Conservation (phyloP, 2,113 vertebrate species). For the Tor tambroides region DNA sequence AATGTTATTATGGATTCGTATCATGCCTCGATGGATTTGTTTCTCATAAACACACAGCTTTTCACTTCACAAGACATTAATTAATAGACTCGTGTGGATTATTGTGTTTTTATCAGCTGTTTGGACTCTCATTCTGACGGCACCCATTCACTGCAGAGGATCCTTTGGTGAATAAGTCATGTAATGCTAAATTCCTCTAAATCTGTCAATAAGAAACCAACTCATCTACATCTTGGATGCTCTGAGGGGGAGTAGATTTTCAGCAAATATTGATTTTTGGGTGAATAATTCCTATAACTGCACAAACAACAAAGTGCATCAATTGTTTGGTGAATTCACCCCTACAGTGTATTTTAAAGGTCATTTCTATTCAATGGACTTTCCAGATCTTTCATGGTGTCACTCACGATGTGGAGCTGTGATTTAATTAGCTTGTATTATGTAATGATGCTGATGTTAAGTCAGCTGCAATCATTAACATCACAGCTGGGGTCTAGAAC, state of each 20-base stretch:
- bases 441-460: neutral
- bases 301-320: neutral
- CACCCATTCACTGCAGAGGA: neutral
- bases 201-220: neutral
- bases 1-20: neutral
- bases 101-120: neutral
- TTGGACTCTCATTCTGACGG: neutral
- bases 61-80: neutral
- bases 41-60: neutral
- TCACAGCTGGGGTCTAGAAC: neutral
- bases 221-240: neutral
- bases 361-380: neutral
- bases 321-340: neutral
- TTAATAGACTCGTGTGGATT: neutral
- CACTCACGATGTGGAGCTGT: neutral
- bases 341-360: neutral
- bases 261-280: neutral
- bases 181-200: neutral
- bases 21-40: neutral
- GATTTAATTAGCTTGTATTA: neutral
- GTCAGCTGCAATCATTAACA: conserved; percentile 29
- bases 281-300: too few relatives aligned
- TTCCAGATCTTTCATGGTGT: neutral
- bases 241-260: neutral
- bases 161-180: neutral